These are phyloP conservation scores for Calonectris borealis DNA, from an alignment of 2,113 vertebrate species.

Conservation along the genomic window DNA sequence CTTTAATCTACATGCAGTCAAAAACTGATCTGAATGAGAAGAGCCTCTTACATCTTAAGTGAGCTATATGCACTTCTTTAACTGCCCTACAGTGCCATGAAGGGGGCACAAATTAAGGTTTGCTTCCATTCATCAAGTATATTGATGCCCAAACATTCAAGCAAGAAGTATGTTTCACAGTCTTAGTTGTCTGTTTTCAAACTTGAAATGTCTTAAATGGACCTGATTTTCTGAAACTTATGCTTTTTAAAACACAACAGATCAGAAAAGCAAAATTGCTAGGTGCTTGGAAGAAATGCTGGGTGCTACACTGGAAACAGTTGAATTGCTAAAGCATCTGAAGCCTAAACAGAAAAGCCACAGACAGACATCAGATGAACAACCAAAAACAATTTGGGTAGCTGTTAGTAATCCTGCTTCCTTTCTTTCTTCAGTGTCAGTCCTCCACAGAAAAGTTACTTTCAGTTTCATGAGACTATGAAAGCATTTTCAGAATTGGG, in stretches of 20 bases:
- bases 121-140: not conserved
- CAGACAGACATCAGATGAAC: not conserved
- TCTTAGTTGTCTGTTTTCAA: not conserved
- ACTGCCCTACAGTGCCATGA: not conserved
- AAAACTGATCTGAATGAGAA: not conserved
- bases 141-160: not conserved
- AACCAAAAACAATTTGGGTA: not conserved
- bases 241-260: not conserved
- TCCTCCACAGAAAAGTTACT: not conserved
- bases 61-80: not conserved
- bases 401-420: not conserved
- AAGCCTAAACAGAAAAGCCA: not conserved
- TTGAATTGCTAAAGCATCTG: not conserved
- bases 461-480: not conserved
- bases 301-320: not conserved
- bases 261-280: not conserved
- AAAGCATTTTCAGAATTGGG: not conserved
- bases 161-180: not conserved
- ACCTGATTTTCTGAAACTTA: not conserved
- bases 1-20: not conserved
- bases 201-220: not conserved
- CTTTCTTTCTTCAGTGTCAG: not conserved
- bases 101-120: not conserved
- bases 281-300: not conserved
- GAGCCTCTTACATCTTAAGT: not conserved